Evolutionary conservation across 2,888 invertebrate species (phyloP), one percentile per base, ranked within the genome.

Genomic region (Harpalus rubripes): DNA sequence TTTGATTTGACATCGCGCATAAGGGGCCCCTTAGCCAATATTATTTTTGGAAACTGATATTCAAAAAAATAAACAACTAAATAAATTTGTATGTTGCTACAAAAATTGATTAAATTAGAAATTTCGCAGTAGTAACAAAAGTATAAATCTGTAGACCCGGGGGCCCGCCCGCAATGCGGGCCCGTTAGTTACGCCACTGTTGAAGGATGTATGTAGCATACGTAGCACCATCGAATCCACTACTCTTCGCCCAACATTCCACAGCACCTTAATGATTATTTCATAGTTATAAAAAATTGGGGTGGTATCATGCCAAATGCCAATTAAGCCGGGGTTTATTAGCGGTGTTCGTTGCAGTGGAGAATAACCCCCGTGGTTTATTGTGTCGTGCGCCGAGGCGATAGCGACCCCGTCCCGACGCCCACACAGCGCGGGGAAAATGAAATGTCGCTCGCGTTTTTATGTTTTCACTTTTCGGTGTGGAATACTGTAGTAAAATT

Each of bases 271-370:
- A 74, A 74, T 74, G 16, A 74, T 74, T 74, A 44, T 44, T 44
- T 74, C 72, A 74, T 74, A 44, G 10, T 18, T 16, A 74, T 74
- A 44, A 74, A 74, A 74, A 74, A 74, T 74, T 44, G 41, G 72
- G 44, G 68, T 18, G 44, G 44, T 81, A 44, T 81, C 81, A 81
- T 81, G 81, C 81, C 44, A 81, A 65, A 39, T 41, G 81, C 52
- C 81, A 81, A 81, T 81, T 81, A 65, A 81, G 63, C 81, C 8
- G 26, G 16, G 22, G 44, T 65, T 81, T 81, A 81, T 81, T 52
- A 81, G 22, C 44, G 58, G 78, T 78, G 78, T 58, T 56, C 78
- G 56, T 78, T 78, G 63, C 61, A 63, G 44, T 41, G 63, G 65
- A 10, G 56, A 56, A 78, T 58, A 78, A 78, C 56, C 58, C 58